Conservation (phyloP, 2,113 vertebrate genomes). For the Upupa epops region DNA sequence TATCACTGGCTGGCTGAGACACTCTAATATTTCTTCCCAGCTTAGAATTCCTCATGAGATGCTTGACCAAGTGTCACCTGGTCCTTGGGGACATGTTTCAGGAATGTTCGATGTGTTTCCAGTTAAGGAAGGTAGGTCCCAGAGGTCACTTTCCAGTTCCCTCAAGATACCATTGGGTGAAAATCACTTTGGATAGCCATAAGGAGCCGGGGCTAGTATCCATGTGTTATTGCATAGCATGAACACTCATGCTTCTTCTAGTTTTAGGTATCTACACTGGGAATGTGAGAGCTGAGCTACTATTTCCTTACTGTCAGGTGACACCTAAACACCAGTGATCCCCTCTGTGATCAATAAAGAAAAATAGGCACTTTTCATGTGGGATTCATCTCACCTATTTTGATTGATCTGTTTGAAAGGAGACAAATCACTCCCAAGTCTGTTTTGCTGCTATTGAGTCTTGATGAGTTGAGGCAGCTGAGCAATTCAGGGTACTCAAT, state of each 20-base stretch:
- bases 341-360: background rate
- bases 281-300: background rate
- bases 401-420: background rate
- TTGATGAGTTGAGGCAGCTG: background rate
- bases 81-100: background rate
- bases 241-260: background rate
- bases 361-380: background rate
- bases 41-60: background rate
- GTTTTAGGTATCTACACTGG: background rate
- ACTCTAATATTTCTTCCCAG: background rate
- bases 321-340: background rate
- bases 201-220: background rate
- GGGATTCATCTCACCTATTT: background rate
- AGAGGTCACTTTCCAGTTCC: background rate
- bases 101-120: background rate
- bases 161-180: background rate
- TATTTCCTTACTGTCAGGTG: rapidly evolving
- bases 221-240: background rate
- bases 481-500: background rate
- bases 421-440: background rate
- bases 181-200: background rate
- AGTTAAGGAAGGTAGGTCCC: background rate
- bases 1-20: background rate
- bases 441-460: background rate
- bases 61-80: background rate